Base-by-base conservation (phyloP, 2,797 vertebrate species). In the Nasua narica region DNA sequence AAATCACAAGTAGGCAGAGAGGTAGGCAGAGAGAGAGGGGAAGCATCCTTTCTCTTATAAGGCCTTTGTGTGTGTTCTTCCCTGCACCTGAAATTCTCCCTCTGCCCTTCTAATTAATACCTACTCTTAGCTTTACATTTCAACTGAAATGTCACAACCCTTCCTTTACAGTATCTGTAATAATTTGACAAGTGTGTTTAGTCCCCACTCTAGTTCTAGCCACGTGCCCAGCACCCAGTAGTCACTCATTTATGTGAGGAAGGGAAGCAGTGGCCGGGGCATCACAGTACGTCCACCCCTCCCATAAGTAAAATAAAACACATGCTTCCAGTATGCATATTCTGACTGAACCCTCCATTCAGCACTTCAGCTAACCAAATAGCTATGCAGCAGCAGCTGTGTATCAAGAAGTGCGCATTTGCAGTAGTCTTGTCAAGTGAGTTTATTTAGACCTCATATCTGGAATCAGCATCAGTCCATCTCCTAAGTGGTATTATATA, bases 151-250 rank as follows among this genome's bases (percentile, higher is more conserved):
- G 60, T 72, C 25, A n/a, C 56, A 62, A 84, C 13, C 16, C 27
- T 70, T 82, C 37, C 56, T 91, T 78, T 74, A 54, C 25, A 62
- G 70, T 35, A 62, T 76, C 77, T 89, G 40, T 29, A 83, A 7
- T 77, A 54, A 85, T 95, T 60, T 88, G 87, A 96, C 95, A 76
- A 70, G n/a, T 85, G 9, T 87, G 5, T 95, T 78, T 87, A 58
- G 77, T 93, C 69, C 37, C 16, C 54, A n/a, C 15, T 70, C 35
- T 48, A 87, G 35, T 35, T 72, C 56, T 74, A 72, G 13, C 25
- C 79, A 46, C 83, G 72, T 60, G 27, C 78, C 48, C 27, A 18
- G 74, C 52, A 65, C 69, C 69, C 27, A 81, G 14, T 62, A 65
- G 40, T 90, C n/a, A 37, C 62, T 95, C 56, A 76, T 58, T 82